These are phyloP conservation scores for Eupeodes corollae DNA, from an alignment of 1,140 invertebrate species.

Conservation along the genomic window DNA sequence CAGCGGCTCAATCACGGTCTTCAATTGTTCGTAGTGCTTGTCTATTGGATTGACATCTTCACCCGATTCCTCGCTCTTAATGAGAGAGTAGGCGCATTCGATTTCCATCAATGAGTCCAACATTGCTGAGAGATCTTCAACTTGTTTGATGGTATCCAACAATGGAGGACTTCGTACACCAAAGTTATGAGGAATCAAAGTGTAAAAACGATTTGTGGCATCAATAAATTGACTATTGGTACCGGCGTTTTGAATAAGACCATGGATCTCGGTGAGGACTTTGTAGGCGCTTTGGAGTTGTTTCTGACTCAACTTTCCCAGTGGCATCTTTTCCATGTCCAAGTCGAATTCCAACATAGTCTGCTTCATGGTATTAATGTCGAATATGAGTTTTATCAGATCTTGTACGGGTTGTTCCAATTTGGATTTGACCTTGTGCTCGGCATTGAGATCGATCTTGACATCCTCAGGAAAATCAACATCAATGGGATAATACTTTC, in stretches of 20 bases:
- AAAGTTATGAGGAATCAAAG: constrained; percentile 89
- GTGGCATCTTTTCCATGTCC: constrained; percentile 93
- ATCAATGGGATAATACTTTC: constrained; percentile 80
- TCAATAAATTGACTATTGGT: constrained; percentile 56
- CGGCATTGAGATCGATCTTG: not conserved
- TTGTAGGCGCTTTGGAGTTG: constrained; percentile 80
- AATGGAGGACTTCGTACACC: constrained; percentile 73
- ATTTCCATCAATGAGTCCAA: constrained; percentile 86
- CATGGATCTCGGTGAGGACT: constrained; percentile 67
- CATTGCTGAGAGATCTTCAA: constrained; percentile 85
- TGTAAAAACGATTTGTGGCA: constrained; percentile 84
- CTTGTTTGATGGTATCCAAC: constrained; percentile 60
- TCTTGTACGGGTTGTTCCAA: constrained; percentile 68
- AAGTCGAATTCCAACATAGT: constrained; percentile 91
- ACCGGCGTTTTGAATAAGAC: constrained; percentile 45
- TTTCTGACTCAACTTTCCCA: constrained; percentile 87
- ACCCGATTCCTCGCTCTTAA: constrained; percentile 48
- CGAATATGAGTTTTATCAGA: constrained; percentile 79
- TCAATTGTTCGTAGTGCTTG: constrained; percentile 79
- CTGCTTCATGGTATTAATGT: constrained; percentile 84
- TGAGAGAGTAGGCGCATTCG: constrained; percentile 83
- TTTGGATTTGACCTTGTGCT: constrained; percentile 45
- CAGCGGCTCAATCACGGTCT: constrained; percentile 67
- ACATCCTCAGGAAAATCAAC: constrained; percentile 64
- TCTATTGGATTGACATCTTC: constrained; percentile 61